These are phyloP conservation scores for Otocyon megalotis DNA, from an alignment of 2,113 vertebrate species.

Conservation along the genomic window DNA sequence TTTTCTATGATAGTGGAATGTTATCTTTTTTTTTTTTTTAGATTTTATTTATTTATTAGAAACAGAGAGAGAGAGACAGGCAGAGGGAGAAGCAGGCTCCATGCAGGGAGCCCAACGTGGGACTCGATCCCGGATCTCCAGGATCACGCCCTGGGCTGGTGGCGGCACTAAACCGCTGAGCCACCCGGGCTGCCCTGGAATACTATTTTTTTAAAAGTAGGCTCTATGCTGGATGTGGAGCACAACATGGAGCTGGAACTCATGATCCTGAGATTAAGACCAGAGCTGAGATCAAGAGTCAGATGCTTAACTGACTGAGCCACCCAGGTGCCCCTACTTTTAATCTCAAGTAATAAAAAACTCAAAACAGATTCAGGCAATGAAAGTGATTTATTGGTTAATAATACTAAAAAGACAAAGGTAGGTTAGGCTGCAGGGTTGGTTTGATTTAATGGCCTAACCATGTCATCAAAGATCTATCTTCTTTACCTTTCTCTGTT, in stretches of 20 bases:
- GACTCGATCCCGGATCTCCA: no score
- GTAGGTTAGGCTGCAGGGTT: background rate
- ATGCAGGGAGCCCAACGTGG: no score
- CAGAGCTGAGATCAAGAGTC: background rate
- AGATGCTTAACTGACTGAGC: background rate
- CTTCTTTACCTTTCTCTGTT: constrained; percentile 5
- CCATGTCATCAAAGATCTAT: background rate
- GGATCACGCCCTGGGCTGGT: no score
- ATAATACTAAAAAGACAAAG: background rate
- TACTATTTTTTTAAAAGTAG: background rate
- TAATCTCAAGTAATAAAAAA: constrained; percentile 38
- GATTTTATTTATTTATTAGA: no score
- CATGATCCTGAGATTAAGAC: background rate
- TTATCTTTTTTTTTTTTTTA: background rate
- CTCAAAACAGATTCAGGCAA: background rate
- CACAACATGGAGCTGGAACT: background rate
- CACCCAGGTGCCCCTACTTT: background rate
- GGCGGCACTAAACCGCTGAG: no score
- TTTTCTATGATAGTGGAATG: constrained; percentile 20
- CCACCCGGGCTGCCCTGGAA: no score
- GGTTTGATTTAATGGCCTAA: background rate
- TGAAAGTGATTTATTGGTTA: background rate
- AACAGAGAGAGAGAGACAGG: no score
- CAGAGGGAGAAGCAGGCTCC: no score
- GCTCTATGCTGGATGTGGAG: background rate